Evolutionary conservation across 2,888 invertebrate species (phyloP).

Genomic region (Dichetophora obliterata): DNA sequence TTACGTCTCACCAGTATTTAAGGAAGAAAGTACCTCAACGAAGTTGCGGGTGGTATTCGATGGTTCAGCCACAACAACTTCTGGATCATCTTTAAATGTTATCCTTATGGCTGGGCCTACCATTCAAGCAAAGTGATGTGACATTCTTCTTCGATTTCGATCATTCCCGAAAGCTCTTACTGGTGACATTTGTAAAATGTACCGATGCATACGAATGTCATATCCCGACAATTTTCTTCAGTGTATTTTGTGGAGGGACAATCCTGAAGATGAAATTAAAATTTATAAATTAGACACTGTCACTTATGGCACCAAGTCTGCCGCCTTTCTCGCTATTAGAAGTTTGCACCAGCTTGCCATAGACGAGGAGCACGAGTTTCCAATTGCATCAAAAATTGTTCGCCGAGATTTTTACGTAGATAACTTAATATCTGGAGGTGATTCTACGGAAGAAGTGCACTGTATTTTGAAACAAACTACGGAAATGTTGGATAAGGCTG

Average conservation of each 20-base stretch:
- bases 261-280: slow-evolving; percentile 23
- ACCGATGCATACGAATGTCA: slow-evolving; percentile 42
- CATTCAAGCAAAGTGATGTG: slow-evolving; percentile 7
- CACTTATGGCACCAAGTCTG: slow-evolving; percentile 39
- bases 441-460: slow-evolving; percentile 34
- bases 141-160: background rate
- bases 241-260: slow-evolving; percentile 45
- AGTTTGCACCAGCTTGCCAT: slow-evolving; percentile 12
- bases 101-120: slow-evolving; percentile 19
- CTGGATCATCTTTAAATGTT: slow-evolving; percentile 15
- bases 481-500: slow-evolving; percentile 2
- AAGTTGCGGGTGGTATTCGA: slow-evolving; percentile 36
- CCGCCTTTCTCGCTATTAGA: slow-evolving; percentile 35
- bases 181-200: slow-evolving; percentile 49
- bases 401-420: slow-evolving; percentile 44
- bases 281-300: slow-evolving; percentile 41
- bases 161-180: slow-evolving; percentile 26
- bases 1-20: no score
- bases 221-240: slow-evolving; percentile 41
- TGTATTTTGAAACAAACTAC: slow-evolving; percentile 35
- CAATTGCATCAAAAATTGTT: slow-evolving; percentile 28
- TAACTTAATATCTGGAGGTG: slow-evolving; percentile 40
- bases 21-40: slow-evolving; percentile 34
- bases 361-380: slow-evolving; percentile 29
- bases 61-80: slow-evolving; percentile 23